Conservation (phyloP, 2,888 invertebrate species). For the Diplolepis rosae region DNA sequence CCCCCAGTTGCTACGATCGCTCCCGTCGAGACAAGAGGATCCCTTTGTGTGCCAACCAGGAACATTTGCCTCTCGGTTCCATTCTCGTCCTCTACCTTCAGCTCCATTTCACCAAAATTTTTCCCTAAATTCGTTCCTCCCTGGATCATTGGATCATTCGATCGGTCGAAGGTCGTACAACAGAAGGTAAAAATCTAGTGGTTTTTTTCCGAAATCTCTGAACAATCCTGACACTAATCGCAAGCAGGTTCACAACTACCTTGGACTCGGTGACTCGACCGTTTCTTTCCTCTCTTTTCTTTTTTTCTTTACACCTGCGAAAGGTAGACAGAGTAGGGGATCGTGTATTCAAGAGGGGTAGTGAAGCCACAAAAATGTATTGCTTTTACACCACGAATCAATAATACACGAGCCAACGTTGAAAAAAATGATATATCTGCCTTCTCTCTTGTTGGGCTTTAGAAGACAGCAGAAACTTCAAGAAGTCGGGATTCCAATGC, state of each 20-base stretch:
- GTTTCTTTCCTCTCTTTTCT: conserved; percentile 57
- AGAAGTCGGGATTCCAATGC: background rate
- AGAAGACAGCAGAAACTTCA: background rate
- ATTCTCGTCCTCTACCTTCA: conserved; percentile 68
- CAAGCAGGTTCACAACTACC: conserved; percentile 27
- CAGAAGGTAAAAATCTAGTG: background rate
- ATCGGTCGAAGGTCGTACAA: background rate
- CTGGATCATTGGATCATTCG: background rate
- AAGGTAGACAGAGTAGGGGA: conserved; percentile 62
- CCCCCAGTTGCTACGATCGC: conserved; percentile 62
- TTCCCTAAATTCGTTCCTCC: background rate
- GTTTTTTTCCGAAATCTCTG: background rate
- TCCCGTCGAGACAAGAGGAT: conserved; percentile 68
- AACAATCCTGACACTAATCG: conserved; percentile 10
- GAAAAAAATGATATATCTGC: conserved; percentile 48
- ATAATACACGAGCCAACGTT: conserved; percentile 57
- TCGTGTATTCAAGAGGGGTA: conserved; percentile 65
- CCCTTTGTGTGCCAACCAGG: conserved; percentile 67
- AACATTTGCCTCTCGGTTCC: conserved; percentile 66
- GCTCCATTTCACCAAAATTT: conserved; percentile 58
- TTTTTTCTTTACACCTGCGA: conserved; percentile 63
- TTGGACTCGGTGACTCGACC: conserved; percentile 52
- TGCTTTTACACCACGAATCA: conserved; percentile 68
- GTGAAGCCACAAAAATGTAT: conserved; percentile 68
- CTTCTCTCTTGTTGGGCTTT: conserved; percentile 29